phyloP scores from a whole-genome alignment of 2,113 vertebrate species.

The Anolis sagrei region DNA sequence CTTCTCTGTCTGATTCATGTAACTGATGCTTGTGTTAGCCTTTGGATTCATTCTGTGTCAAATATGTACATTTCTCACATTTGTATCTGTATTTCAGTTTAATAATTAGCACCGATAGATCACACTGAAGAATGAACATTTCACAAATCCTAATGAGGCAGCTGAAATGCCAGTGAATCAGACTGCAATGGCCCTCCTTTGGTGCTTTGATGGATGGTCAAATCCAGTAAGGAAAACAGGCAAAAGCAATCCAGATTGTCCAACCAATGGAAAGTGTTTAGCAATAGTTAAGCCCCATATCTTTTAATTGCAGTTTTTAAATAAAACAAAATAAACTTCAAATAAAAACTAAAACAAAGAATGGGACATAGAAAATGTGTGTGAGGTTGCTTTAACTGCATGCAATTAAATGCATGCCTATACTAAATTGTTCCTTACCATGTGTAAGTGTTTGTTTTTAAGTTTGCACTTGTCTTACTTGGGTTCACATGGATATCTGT shows the following conservation, averaged over 20 bases:
- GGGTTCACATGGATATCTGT: neutral
- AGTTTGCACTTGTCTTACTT: neutral
- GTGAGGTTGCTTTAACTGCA: neutral
- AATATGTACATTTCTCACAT: neutral
- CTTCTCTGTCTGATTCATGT: neutral
- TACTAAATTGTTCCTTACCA: neutral
- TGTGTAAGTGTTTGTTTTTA: neutral
- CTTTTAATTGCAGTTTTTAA: neutral
- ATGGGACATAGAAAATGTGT: neutral
- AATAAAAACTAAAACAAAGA: neutral
- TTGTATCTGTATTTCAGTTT: neutral
- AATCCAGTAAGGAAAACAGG: neutral
- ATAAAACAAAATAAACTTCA: neutral
- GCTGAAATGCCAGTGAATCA: neutral
- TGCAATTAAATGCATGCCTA: neutral
- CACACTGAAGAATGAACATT: neutral
- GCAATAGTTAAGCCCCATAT: neutral
- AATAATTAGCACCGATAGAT: neutral
- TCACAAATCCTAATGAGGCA: neutral
- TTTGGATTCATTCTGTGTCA: neutral
- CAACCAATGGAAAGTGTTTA: neutral
- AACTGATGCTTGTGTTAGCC: neutral
- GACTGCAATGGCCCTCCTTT: neutral
- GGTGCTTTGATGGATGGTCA: neutral
- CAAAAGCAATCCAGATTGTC: neutral